Evolutionary conservation across 2,797 vertebrate species (phyloP), one percentile per base, ranked within the genome.

Genomic region (Rhabdophis nuchalis): DNA sequence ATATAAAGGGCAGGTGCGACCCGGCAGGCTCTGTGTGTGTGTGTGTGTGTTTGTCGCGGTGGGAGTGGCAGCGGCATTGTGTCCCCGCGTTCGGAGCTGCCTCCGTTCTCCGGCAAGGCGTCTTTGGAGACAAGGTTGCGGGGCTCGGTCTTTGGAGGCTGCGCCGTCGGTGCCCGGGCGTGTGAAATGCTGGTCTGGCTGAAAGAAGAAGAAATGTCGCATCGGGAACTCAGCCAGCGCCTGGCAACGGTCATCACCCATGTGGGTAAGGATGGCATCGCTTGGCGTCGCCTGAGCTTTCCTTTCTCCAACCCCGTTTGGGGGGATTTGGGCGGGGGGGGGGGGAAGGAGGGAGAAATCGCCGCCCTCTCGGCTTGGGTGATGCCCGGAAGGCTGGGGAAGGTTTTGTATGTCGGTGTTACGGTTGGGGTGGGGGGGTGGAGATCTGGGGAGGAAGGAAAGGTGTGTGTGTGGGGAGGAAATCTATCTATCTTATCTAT

Each of bases 181-280:
- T 92, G 97, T 98, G 98, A 98, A 97, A 99, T 99, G 98, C 98
- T 98, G 96, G 98, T 98, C 96, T 98, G 98, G 98, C 97, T 99
- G 92, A 97, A 97, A 97, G 98, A 99, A 96, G 98, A 99, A 96
- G 98, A 99, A 96, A 99, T 99, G 98, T 99, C 98, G 96, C 98
- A 98, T 92, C 98, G 98, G 97, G 99, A 99, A 97, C 98, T 99
- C 95, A 98, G 97, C 94, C 98, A 98, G 96, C 97, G 98, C 96
- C 98, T 99, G 96, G 97, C 98, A 96, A 98, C 98, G 77, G 98
- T 99, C 97, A 98, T 98, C 98, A 98, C 98, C 95, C 98, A 99
- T 98, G 98, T 99, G 90, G 99, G 99, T 99, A 98, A 99, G 98
- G 56, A 91, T 95, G 82, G 85, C 95, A 94, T 95, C 86, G 82